Base-by-base conservation (phyloP, 2,113 vertebrate genomes). In the Urocynchramus pylzowi region DNA sequence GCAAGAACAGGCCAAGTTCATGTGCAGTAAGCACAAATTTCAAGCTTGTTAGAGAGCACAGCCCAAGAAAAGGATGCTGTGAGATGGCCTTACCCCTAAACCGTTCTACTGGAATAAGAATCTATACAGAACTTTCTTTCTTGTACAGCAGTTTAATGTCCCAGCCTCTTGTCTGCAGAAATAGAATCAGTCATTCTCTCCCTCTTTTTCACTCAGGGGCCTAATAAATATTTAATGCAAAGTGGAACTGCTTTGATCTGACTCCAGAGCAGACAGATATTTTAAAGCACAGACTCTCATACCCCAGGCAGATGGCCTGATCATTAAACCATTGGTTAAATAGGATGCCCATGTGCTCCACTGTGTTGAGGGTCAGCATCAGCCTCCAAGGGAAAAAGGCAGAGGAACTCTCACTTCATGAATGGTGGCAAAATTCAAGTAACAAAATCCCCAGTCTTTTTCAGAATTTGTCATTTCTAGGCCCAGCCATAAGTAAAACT, bases 221-320 rank as follows among this genome's bases (percentile, higher is more conserved):
- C 61, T 85, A 76, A 93, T 96, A 52, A 95, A 95, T 95, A 73
- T 73, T 95, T 92, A 85, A 91, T 76, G 16, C 33, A 64, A 82
- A 91, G 61, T 82, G 44, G 77, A 71, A 60, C 81, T 60, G 61
- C 79, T 88, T 85, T 83, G 67, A 68, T 71, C 39, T 79, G 52
- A 54, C 59, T 94, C 63, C 41, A 93, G 68, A 83, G 64, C 54
- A 87, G 75, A 76, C 47, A 84, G 84, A 84, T 67, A 87, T 71
- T 93, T 89, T 81, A 75, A 89, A 81, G 33, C 56, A 50, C 52
- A 63, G 47, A 20, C 56, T 93, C 59, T 74, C 44, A 33, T 11
- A 57, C 17, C 61, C 52, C 77, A 71, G 74, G 31, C 47, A 84
- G 68, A 27, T 13, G 50, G 30, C 11, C 63, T 42, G 33, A 63